A percentile compares a stretch with the other conserved stretches of the same genome.
phyloP scores from a whole-genome alignment of 2,888 invertebrate species.

The Metallyticus violacea region DNA sequence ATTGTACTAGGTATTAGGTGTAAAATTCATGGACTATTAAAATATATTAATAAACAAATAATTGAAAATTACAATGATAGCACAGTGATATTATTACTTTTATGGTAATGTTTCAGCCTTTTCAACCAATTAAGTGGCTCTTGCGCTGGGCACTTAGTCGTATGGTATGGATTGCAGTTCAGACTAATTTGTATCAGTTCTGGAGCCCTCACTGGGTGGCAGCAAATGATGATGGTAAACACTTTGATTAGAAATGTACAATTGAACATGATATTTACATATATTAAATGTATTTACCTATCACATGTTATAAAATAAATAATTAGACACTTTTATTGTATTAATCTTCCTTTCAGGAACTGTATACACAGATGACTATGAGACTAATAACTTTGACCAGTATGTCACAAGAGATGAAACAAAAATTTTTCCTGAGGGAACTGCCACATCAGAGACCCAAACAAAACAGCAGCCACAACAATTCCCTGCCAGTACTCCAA shows the following conservation, averaged over 20 bases:
- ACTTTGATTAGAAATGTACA: background rate
- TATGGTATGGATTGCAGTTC: slow-evolving; percentile 41
- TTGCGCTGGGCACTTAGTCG: slow-evolving; percentile 51
- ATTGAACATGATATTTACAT: background rate
- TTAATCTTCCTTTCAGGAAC: background rate
- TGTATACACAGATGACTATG: slow-evolving; percentile 39
- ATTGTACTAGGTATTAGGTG: too few species aligned
- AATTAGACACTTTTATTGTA: background rate
- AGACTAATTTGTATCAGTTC: slow-evolving; percentile 43
- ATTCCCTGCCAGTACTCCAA: slow-evolving; percentile 9
- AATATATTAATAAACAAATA: background rate
- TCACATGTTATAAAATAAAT: background rate
- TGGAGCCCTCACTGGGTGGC: slow-evolving; percentile 45
- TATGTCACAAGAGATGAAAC: slow-evolving; percentile 23
- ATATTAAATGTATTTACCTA: too few species aligned
- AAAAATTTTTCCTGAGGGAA: background rate
- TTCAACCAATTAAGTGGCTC: slow-evolving; percentile 56
- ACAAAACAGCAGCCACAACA: slow-evolving; percentile 1
- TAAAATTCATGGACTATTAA: too few species aligned
- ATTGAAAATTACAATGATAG: background rate
- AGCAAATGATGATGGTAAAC: slow-evolving; percentile 54
- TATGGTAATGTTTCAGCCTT: slow-evolving; percentile 47
- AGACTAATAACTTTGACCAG: slow-evolving; percentile 23
- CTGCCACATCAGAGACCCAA: background rate
- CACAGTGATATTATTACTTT: background rate